Percentiles rank a stretch among this genome's conserved stretches.
Evolutionary conservation across 2,797 vertebrate genomes (phyloP).

Genomic region (Adrianichthys oophorus): DNA sequence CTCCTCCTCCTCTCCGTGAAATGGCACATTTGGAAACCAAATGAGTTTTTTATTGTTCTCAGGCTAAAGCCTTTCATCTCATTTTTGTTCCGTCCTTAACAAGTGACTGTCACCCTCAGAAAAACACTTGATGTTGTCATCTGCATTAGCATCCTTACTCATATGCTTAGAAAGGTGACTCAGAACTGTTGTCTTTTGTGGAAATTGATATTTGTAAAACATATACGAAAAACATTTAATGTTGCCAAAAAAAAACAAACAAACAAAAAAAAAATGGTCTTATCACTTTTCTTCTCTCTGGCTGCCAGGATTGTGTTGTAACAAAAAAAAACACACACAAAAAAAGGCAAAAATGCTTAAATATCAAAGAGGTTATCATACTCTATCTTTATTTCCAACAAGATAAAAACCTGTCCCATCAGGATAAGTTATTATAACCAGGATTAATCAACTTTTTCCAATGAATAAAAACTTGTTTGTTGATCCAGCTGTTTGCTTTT

Average conservation of each 20-base stretch:
- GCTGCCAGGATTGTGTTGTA: no score
- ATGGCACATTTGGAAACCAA: constrained; percentile 78
- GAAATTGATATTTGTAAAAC: constrained; percentile 8
- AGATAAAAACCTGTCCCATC: no score
- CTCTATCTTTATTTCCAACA: no score
- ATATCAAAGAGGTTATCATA: no score
- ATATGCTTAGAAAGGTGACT: constrained; percentile 67
- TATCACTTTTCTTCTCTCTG: no score
- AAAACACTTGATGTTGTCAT: constrained; percentile 77
- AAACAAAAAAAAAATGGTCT: no score
- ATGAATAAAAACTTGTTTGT: no score
- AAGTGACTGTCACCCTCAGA: constrained; percentile 74
- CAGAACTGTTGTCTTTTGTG: constrained; percentile 23
- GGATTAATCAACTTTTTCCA: no score
- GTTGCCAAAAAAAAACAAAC: background rate
- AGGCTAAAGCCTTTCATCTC: constrained; percentile 73
- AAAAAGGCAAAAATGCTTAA: no score
- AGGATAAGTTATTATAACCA: no score
- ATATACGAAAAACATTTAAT: background rate
- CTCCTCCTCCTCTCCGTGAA: constrained; percentile 56
- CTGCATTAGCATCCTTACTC: constrained; percentile 67
- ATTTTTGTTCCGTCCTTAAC: constrained; percentile 59
- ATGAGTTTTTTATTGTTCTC: constrained; percentile 73
- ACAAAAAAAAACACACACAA: no score
- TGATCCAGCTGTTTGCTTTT: background rate